Percentiles rank a stretch among this genome's conserved stretches.
phyloP scores from a whole-genome alignment of 2,113 vertebrate species.

The Ibidorhyncha struthersii region DNA sequence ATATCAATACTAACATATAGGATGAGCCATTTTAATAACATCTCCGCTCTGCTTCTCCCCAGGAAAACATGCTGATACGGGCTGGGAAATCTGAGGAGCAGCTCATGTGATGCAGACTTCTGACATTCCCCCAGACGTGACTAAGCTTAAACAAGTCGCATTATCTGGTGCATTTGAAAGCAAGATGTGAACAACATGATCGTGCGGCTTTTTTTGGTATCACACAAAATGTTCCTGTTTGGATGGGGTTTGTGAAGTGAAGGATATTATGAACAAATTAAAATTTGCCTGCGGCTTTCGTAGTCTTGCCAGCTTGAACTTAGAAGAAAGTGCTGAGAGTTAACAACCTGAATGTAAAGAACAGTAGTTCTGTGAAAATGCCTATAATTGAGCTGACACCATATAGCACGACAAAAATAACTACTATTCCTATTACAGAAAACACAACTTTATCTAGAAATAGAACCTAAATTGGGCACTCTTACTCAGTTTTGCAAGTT shows the following conservation, averaged over 20 bases:
- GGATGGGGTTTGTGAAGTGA: neutral
- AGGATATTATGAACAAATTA: neutral
- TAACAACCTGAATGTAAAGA: neutral
- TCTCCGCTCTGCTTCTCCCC: neutral
- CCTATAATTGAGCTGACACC: neutral
- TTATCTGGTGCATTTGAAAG: constrained; percentile 39
- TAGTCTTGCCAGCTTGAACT: neutral
- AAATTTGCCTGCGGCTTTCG: neutral
- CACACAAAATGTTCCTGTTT: neutral
- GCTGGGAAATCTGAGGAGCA: constrained; percentile 57
- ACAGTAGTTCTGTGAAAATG: neutral
- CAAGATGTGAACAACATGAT: constrained; percentile 16
- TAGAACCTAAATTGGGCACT: neutral
- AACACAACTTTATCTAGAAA: neutral
- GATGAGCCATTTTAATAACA: neutral
- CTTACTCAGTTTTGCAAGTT: neutral
- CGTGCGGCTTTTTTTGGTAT: neutral
- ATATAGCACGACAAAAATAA: neutral
- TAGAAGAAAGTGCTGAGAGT: neutral
- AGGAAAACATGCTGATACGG: constrained; percentile 12
- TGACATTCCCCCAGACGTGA: constrained; percentile 44
- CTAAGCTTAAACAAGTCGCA: constrained; percentile 65
- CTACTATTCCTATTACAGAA: neutral
- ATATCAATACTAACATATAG: neutral
- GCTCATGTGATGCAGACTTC: constrained; percentile 52